A percentile compares a stretch with the other conserved stretches of the same genome.
These are phyloP conservation scores for Bothrops jararaca DNA, from an alignment of 2,113 vertebrate genomes.

Conservation along the genomic window DNA sequence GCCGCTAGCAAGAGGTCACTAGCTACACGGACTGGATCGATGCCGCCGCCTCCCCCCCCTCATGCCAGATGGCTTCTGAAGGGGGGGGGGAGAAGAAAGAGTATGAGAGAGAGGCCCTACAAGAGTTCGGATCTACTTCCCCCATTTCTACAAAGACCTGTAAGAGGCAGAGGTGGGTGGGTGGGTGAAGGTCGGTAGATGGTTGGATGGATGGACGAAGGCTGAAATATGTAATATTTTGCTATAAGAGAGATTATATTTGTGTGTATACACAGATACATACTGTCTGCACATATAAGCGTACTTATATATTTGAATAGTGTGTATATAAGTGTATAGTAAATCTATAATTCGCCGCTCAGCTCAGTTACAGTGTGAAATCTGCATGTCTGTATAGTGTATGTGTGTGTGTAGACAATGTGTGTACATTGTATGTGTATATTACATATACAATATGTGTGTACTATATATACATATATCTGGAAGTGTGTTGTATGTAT, in stretches of 20 bases:
- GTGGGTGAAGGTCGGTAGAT: neutral
- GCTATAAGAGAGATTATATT: neutral
- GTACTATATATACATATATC: neutral
- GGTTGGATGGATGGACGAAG: neutral
- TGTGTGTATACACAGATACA: neutral
- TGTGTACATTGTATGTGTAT: neutral
- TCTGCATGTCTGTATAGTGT: neutral
- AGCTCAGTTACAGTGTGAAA: neutral
- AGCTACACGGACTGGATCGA: conserved; percentile 80
- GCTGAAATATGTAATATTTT: neutral
- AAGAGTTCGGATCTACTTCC: conserved; percentile 54
- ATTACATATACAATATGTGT: neutral
- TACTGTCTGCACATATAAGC: neutral
- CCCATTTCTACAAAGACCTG: neutral
- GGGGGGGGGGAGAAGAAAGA: conserved; percentile 55
- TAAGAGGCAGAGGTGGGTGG: neutral
- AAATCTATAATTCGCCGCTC: neutral
- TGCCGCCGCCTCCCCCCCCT: conserved; percentile 70
- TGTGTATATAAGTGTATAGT: neutral
- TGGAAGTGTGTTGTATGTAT: neutral
- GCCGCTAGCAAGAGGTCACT: conserved; percentile 83
- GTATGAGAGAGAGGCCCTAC: neutral
- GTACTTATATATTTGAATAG: neutral
- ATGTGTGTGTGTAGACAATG: neutral
- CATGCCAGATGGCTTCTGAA: conserved; percentile 78